Evolutionary conservation across 2,888 invertebrate genomes (phyloP), one percentile per base, ranked within the genome.

Genomic region (Hipparchia semele): DNA sequence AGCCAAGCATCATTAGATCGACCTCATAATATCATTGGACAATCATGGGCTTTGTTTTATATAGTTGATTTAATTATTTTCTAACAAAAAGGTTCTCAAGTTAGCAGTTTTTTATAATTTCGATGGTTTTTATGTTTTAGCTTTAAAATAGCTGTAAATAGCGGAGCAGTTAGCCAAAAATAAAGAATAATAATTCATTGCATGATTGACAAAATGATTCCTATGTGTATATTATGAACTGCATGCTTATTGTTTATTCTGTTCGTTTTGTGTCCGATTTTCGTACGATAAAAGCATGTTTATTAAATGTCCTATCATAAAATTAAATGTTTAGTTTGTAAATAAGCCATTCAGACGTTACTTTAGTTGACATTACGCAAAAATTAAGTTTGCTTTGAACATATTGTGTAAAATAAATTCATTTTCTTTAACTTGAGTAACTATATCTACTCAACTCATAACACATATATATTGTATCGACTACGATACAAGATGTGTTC

Each of bases 1-100:
- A 69, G 68, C 60, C 66, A 49, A 68, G 61, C 64, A 69, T 62
- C 68, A 72, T 64, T 64, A 68, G 53, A 66, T 59, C 33, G 6
- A 61, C 45, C 33, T 68, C 72, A 70, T 60, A 70, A 73, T 56
- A 49, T 56, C 64, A 73, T 59, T 39, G 46, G 56, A 6, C 12
- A 51, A 64, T 53, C 56, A 62, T 46, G 7, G 56, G 33, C 23
- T 53, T 68, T 49, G 58, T 61, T 65, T 10, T 23, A 23, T 13
- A 49, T 51, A 54, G 12, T 62, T 12, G 53, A 56, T 62, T 53
- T 39, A 4, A 70, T 45, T 66, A 51, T 56, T n/a, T 61, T 54
- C 45, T 72, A 64, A 72, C 68, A 67, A 61, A n/a, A 45, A 54
- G 7, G 39, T 39, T 39, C 46, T 64, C 49, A 53, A 53, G 23